Evolutionary conservation across 2,888 invertebrate species (phyloP), one percentile per base, ranked within the genome.

Genomic region (Pyrrhia umbra): DNA sequence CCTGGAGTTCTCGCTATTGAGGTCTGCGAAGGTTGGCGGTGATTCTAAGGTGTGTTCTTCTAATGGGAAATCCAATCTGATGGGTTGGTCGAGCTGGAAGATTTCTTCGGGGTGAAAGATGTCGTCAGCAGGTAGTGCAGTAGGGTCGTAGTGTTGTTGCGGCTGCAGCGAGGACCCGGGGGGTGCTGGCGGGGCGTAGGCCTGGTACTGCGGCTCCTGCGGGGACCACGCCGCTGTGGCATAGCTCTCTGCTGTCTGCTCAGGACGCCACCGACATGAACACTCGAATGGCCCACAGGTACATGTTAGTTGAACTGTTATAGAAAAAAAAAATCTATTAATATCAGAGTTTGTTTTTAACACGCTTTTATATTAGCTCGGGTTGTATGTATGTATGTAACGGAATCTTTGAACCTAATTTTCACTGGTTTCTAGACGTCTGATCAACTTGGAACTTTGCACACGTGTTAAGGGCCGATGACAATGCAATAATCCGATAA

Each of bases 101-200:
- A 97, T 97, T 88, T 97, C 97, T 84, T 97, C 97, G 0, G 97
- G 97, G 83, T 97, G 97, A 85, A 97, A 97, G 23, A 97, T 93
- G 81, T 97, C 97, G 42, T 96, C 95, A 0, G 96, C 94, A 46
- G 96, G 95, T 21, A 96, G 92, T 0, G 95, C 90, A 0, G 95
- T 92, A 56, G 96, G 96, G 79, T 97, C 96, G 90, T 96, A 96
- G 20, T 95, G 90, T 39, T 93, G 70, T 8, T 68, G 93, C 59
- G 67, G 92, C 58, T 85, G 92, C 25, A 91, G 92, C 8, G 94
- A 83, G 9, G 91, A 88, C 3, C 88, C 82, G 16, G 88, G 83
- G 2, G 85, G 86, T 1, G 80, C 80, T 16, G 87, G 84, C 0
- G 89, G 87, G 52, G 83, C 85, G 89, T 93, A 90, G 68, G 88